These are phyloP conservation scores for Montipora capitata DNA, from an alignment of 92 coral and sea anemone species.

Conservation along the genomic window DNA sequence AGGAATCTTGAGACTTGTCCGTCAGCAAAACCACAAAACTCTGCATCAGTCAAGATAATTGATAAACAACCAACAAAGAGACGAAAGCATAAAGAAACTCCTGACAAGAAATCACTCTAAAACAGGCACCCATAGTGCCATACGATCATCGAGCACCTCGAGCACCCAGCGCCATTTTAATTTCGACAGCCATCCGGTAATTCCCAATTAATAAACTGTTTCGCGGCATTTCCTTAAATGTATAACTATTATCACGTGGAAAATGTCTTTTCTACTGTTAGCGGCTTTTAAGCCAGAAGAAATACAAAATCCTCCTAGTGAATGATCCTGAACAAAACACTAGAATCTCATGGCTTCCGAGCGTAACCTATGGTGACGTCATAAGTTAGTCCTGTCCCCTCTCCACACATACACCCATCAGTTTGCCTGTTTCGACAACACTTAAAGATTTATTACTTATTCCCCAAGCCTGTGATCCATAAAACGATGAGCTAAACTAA, in stretches of 20 bases:
- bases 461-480: too few species aligned
- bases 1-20: neutral
- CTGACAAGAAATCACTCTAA: constrained; percentile 4
- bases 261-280: neutral
- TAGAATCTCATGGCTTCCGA: constrained; percentile 22
- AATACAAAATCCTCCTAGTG: constrained; percentile 13
- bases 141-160: constrained; percentile 8
- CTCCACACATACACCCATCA: neutral
- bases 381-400: constrained; percentile 10
- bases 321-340: constrained; percentile 38
- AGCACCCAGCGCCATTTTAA: constrained; percentile 45
- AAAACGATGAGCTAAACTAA: too few species aligned
- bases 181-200: constrained; percentile 29
- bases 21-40: constrained; percentile 24
- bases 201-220: constrained; percentile 34
- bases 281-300: constrained; percentile 19
- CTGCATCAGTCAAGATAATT: constrained; percentile 2
- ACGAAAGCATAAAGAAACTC: constrained; percentile 11
- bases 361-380: constrained; percentile 43
- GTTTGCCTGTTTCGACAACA: neutral
- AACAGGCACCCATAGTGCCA: constrained; percentile 25
- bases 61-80: neutral
- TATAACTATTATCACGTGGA: neutral
- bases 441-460: too few species aligned
- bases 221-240: constrained; percentile 33